Base-by-base conservation (phyloP, 2,888 invertebrate species). In the Dorcus parallelipipedus region DNA sequence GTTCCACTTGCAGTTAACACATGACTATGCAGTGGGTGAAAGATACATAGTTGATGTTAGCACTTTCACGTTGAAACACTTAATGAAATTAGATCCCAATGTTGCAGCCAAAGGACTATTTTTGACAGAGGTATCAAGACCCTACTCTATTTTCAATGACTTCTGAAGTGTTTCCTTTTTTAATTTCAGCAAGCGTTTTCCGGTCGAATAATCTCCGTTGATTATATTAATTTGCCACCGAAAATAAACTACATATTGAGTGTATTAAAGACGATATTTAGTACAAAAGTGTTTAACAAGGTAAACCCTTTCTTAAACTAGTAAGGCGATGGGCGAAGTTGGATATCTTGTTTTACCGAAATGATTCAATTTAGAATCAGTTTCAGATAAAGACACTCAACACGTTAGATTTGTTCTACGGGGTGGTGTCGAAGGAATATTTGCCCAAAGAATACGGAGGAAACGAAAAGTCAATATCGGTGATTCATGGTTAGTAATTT, bases 381-480 rank as follows among this genome's bases (percentile, higher is more conserved):
- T 10, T 45, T 45, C 9, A 45, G 45, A 45, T 45, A 9, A 45
- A n/a, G 9, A 45, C 45, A 17, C 20, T 20, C 45, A 9, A 45
- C 0, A 10, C 26, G 4, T 33, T 60, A 14, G 53, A 60, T n/a
- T 60, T 55, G 3, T 38, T 60, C 10, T 47, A 49, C 9, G 3
- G 17, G 9, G 33, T 23, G 3, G 40, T 41, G 14, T 48, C 58
- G 1, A 54, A 43, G 49, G 54, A 58, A 45, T 54, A 49, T 47
- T 43, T 58, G 9, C 58, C 58, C 3, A 45, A 39, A 43, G 58
- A 58, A 9, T 58, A 58, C 9, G 58, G 58, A 17, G 58, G 58
- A 14, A 45, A 54, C 23, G 40, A 38, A 2, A 5, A 20, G 20
- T 45, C 45, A 6, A 1, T 45, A 3, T 20, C 4, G 9, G 45